Conservation (phyloP, 2,113 vertebrate species). For the Clarias macrocephalus region DNA sequence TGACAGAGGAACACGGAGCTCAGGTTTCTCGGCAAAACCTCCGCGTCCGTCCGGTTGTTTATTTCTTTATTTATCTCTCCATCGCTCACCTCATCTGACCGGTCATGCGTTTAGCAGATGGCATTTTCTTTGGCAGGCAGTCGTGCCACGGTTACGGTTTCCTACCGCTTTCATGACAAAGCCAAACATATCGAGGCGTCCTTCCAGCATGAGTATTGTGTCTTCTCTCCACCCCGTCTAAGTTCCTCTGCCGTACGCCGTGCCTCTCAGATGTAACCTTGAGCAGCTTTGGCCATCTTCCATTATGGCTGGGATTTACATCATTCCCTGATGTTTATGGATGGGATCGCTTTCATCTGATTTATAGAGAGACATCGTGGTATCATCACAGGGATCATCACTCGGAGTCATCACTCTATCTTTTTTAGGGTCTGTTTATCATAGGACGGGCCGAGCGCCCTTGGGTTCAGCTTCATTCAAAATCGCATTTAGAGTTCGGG, state of each 20-base stretch:
- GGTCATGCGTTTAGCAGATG: slow-evolving; percentile 65
- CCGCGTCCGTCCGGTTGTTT: slow-evolving; percentile 48
- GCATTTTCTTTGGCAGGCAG: slow-evolving; percentile 58
- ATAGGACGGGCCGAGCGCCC: slow-evolving; percentile 2
- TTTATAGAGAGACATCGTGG: slow-evolving; percentile 45
- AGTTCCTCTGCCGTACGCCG: slow-evolving; percentile 16
- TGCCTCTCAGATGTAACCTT: slow-evolving; percentile 55
- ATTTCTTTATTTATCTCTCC: slow-evolving; percentile 57
- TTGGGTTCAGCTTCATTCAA: slow-evolving; percentile 17
- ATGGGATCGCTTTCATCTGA: slow-evolving; percentile 43
- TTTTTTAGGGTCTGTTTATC: slow-evolving; percentile 41
- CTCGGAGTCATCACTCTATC: slow-evolving; percentile 27
- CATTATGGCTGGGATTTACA: slow-evolving; percentile 50
- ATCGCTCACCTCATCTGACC: slow-evolving; percentile 54
- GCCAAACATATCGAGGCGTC: slow-evolving; percentile 55
- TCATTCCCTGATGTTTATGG: slow-evolving; percentile 41
- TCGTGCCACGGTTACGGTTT: slow-evolving; percentile 41
- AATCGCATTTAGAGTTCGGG: slow-evolving; percentile 10
- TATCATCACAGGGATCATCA: slow-evolving; percentile 22
- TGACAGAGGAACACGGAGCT: slow-evolving; percentile 10
- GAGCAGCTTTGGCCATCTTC: slow-evolving; percentile 52
- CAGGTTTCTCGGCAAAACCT: slow-evolving; percentile 5
- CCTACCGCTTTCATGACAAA: slow-evolving; percentile 5
- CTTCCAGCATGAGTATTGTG: slow-evolving; percentile 59
- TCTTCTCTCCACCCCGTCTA: neutral